Conservation (phyloP, 2,113 vertebrate genomes). For the Nipponia nippon region DNA sequence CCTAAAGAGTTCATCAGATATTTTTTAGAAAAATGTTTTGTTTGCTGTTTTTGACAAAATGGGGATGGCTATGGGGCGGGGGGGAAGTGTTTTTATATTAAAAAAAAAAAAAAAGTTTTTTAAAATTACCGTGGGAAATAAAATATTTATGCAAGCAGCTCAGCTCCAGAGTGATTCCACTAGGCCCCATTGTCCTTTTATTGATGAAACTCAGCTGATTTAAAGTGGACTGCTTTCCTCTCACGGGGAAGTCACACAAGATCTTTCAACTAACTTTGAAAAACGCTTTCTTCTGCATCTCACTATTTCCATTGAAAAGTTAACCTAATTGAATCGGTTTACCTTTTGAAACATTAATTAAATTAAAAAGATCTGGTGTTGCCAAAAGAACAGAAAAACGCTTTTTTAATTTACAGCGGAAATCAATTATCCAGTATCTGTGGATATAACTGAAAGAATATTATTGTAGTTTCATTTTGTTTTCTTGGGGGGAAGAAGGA, state of each 20-base stretch:
- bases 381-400: conserved; percentile 5
- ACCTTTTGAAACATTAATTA: conserved; percentile 42
- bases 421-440: conserved; percentile 44
- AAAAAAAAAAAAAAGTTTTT: neutral
- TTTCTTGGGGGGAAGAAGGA: conserved; percentile 45
- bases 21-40: neutral
- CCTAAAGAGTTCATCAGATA: neutral
- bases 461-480: conserved; percentile 34
- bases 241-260: neutral
- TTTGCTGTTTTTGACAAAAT: neutral
- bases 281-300: neutral
- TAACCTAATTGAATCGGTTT: conserved; percentile 39
- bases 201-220: neutral
- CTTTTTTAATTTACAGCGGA: conserved; percentile 12
- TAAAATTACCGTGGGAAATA: neutral
- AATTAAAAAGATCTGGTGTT: conserved; percentile 22
- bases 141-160: neutral
- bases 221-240: neutral
- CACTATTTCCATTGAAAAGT: neutral
- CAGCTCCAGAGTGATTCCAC: neutral
- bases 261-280: neutral
- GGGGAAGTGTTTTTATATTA: neutral
- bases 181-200: neutral
- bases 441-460: conserved; percentile 18
- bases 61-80: neutral